Conservation (phyloP, 2,797 vertebrate genomes). For the Corythornis leucogaster region DNA sequence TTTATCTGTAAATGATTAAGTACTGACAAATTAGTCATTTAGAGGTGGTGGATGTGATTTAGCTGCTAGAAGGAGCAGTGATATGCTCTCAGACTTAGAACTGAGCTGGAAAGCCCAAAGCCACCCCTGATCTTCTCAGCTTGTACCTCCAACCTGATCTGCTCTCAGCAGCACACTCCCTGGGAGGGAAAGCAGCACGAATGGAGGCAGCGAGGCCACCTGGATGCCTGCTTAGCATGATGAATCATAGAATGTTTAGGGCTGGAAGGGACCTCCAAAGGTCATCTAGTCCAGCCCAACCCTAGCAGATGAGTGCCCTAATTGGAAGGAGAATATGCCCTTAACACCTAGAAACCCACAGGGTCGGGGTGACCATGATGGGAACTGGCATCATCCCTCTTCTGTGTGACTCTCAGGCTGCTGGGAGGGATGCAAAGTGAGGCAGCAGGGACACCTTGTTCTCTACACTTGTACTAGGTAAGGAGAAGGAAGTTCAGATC, state of each 20-base stretch:
- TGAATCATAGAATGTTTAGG: too few relatives aligned
- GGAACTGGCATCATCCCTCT: not conserved
- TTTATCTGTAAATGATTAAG: not conserved
- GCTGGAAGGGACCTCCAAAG: too few relatives aligned
- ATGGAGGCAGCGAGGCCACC: not conserved
- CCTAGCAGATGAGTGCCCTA: too few relatives aligned
- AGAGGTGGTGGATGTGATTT: not conserved
- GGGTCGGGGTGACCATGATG: rapidly evolving
- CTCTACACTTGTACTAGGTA: rapidly evolving
- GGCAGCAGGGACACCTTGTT: rapidly evolving
- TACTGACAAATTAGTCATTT: not conserved
- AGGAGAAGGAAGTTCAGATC: not conserved
- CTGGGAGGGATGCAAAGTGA: rapidly evolving
- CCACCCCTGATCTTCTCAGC: not conserved
- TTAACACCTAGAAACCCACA: rapidly evolving
- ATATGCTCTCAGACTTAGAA: not conserved
- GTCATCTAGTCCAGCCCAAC: too few relatives aligned
- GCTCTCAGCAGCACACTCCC: rapidly evolving
- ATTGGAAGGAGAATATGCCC: not conserved
- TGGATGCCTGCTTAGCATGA: not conserved
- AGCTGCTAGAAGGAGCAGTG: not conserved
- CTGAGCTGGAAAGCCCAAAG: not conserved
- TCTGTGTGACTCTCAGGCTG: not conserved
- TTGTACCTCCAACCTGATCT: not conserved
- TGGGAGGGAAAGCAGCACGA: not conserved